Evolutionary conservation across 2,797 vertebrate genomes (phyloP).

Genomic region (Gephyroberyx darwinii): DNA sequence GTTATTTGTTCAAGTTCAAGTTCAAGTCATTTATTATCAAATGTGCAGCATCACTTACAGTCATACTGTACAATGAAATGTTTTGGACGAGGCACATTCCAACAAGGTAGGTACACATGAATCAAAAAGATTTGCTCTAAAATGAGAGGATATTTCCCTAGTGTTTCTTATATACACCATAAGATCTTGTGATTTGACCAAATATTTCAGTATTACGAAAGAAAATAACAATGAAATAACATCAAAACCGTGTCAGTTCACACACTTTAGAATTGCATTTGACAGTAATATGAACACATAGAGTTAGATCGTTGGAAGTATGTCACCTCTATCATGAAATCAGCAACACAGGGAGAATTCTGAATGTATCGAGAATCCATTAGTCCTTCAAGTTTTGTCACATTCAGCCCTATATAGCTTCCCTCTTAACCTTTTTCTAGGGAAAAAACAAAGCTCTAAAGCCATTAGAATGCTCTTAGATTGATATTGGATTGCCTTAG

Average conservation of each 20-base stretch:
- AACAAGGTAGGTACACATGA: no score
- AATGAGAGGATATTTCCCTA: background rate
- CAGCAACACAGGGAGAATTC: conserved; percentile 3
- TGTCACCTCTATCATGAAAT: conserved; percentile 16
- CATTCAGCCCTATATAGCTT: conserved; percentile 56
- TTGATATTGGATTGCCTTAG: conserved; percentile 73
- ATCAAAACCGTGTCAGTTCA: background rate
- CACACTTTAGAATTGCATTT: background rate
- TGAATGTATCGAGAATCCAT: conserved; percentile 59
- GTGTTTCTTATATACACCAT: no score
- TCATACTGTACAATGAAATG: no score
- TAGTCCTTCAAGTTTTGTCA: conserved; percentile 55
- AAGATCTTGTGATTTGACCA: background rate
- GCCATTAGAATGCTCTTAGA: conserved; percentile 72
- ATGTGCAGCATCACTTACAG: no score
- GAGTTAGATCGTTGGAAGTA: background rate
- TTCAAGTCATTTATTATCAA: no score
- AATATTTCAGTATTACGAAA: background rate
- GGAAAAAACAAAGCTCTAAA: conserved; percentile 43
- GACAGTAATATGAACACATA: background rate
- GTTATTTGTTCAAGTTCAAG: no score
- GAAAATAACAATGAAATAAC: background rate
- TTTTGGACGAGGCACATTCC: no score
- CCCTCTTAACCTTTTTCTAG: conserved; percentile 48
- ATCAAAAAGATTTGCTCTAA: no score